Evolutionary conservation across 2,113 vertebrate genomes (phyloP).

Genomic region (Smithornis capensis): DNA sequence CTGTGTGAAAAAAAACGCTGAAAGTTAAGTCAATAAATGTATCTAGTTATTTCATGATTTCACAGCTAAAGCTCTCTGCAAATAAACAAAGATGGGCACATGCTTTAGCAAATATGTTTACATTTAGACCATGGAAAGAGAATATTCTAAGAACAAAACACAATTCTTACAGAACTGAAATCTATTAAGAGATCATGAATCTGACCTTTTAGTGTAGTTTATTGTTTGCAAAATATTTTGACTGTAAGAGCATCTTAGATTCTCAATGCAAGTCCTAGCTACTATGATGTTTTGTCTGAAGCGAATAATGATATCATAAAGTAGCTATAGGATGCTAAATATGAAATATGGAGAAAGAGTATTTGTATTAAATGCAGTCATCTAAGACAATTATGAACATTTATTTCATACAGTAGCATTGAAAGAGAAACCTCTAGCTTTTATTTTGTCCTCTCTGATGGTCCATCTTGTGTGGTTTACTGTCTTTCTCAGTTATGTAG

Average conservation of each 20-base stretch:
- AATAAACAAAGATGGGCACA: background rate
- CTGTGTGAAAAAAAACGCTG: background rate
- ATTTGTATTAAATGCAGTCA: background rate
- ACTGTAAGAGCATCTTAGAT: background rate
- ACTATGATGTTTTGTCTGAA: background rate
- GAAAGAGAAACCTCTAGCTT: background rate
- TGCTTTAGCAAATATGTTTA: background rate
- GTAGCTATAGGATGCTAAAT: background rate
- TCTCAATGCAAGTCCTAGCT: background rate
- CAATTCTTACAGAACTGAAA: background rate
- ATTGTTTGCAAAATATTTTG: background rate
- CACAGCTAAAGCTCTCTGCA: background rate
- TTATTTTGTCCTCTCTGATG: background rate
- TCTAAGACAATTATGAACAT: background rate
- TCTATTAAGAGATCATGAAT: background rate
- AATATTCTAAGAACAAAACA: background rate
- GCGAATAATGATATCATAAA: background rate
- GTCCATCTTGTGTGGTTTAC: background rate
- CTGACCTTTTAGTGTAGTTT: background rate
- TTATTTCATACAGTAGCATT: background rate
- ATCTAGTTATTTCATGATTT: background rate
- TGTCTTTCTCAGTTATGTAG: background rate
- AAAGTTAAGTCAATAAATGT: background rate
- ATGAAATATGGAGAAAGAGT: background rate
- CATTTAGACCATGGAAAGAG: background rate